Percentiles rank a stretch among this genome's conserved stretches.
Conservation (phyloP, 2,113 vertebrate species). For the Phrynocephalus versicolor region DNA sequence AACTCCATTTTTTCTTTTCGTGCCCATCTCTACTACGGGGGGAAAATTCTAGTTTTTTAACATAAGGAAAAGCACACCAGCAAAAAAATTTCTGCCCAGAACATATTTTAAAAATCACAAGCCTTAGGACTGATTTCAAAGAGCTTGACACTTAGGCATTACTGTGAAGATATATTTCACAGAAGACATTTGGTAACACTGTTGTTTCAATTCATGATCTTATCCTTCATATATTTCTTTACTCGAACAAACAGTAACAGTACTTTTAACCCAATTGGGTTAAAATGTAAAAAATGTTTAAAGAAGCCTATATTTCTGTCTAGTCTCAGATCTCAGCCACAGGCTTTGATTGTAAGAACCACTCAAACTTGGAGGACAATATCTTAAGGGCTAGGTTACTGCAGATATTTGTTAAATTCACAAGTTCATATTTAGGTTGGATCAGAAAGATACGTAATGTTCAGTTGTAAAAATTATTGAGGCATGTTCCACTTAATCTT, state of each 20-base stretch:
- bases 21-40: too few relatives aligned
- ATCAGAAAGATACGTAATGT: conserved; percentile 53
- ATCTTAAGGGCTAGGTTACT: conserved; percentile 52
- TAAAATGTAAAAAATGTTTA: conserved; percentile 62
- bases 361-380: conserved; percentile 52
- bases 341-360: conserved; percentile 58
- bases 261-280: conserved; percentile 62
- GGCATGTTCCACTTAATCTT: conserved; percentile 49
- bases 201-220: conserved; percentile 61
- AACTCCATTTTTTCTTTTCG: too few relatives aligned
- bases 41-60: neutral
- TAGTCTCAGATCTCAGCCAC: conserved; percentile 58
- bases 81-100: neutral
- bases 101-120: conserved; percentile 19
- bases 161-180: conserved; percentile 54
- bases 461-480: conserved; percentile 45
- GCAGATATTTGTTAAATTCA: conserved; percentile 53
- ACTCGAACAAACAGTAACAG: conserved; percentile 55
- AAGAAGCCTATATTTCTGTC: conserved; percentile 40
- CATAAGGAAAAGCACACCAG: neutral
- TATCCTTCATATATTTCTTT: conserved; percentile 51
- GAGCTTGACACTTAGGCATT: conserved; percentile 29
- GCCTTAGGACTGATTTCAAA: conserved; percentile 36
- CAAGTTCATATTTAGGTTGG: conserved; percentile 22
- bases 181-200: conserved; percentile 55